Base-by-base conservation (phyloP, 2,113 vertebrate genomes). In the Formicarius rufipectus region DNA sequence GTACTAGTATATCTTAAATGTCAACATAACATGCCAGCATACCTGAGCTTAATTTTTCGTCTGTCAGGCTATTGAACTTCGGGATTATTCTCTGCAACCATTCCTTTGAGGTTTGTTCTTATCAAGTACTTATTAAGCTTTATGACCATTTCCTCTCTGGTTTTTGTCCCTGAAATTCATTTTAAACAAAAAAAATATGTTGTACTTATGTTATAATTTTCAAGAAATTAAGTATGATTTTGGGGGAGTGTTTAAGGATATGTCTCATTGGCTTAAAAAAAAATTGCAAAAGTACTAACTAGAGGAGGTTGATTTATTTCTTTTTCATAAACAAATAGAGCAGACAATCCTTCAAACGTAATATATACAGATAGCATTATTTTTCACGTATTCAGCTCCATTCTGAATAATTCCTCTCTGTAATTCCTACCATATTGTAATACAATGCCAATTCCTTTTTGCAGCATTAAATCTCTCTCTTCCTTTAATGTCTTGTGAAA, bases 401-500 rank as follows among this genome's bases (percentile, higher is more conserved):
- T 83, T 89, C 40, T 82, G 68, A 91, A 69, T 74, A 83, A 74
- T 85, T 95, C 10, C 18, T 72, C 27, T 89, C 71, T 68, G 40
- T 60, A 83, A 68, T 62, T 80, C 37, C 44, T 71, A 40, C 28
- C 2, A 1, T 64, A 24, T 39, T 47, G 39, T 56, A 93, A 89
- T 35, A 77, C 25, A 31, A 68, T 37, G 30, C 27, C 52, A 37
- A 15, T 72, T 91, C 25, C 22, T 77, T 78, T 94, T 39, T 56
- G 22, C 53, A 90, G 58, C n/a, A 42, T 73, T 84, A 82, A 78
- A 50, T 87, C 55, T 94, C 63, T 80, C 13, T 72, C 75, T 90
- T 84, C 35, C 62, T 91, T 86, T 87, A 91, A 75, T 47, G n/a
- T 83, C 19, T 74, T 85, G 72, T 72, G 71, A 89, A 95, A 91